phyloP scores from a whole-genome alignment of 1,140 invertebrate species.

The Bombyx mandarina region DNA sequence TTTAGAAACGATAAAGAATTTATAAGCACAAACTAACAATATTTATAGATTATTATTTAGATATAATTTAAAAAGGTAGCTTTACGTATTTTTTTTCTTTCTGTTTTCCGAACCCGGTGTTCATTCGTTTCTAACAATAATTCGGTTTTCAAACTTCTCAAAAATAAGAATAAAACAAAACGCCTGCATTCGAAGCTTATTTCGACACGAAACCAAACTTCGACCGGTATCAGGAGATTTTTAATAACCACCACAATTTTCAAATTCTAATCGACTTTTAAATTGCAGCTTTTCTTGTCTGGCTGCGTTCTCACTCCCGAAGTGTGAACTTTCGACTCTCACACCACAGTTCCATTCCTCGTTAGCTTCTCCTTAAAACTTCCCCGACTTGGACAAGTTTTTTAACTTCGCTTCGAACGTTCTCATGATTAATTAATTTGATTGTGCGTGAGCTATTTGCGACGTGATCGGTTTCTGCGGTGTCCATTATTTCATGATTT shows the following conservation, averaged over 20 bases:
- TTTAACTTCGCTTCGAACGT: conserved; percentile 55
- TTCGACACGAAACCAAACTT: not conserved
- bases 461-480: conserved; percentile 35
- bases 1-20: not conserved
- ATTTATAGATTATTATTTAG: not conserved
- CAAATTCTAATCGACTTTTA: conserved; percentile 69
- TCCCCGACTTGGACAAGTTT: conserved; percentile 57
- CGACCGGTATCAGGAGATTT: conserved; percentile 27
- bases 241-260: conserved; percentile 58
- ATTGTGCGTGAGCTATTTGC: conserved; percentile 57
- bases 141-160: not conserved
- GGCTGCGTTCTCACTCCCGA: conserved; percentile 26
- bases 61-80: not conserved
- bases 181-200: not conserved
- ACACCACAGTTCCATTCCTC: conserved; percentile 53
- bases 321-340: conserved; percentile 58
- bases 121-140: too few species aligned
- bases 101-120: not conserved
- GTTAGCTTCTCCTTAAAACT: conserved; percentile 69
- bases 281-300: conserved; percentile 67
- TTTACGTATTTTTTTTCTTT: not conserved
- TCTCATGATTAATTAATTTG: conserved; percentile 68
- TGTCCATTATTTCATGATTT: conserved; percentile 56
- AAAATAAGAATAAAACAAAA: not conserved
- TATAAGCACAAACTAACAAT: not conserved